Percentiles rank a stretch among this genome's conserved stretches.
phyloP scores from a whole-genome alignment of 2,113 vertebrate genomes.

The Cyprinodon variegatus region DNA sequence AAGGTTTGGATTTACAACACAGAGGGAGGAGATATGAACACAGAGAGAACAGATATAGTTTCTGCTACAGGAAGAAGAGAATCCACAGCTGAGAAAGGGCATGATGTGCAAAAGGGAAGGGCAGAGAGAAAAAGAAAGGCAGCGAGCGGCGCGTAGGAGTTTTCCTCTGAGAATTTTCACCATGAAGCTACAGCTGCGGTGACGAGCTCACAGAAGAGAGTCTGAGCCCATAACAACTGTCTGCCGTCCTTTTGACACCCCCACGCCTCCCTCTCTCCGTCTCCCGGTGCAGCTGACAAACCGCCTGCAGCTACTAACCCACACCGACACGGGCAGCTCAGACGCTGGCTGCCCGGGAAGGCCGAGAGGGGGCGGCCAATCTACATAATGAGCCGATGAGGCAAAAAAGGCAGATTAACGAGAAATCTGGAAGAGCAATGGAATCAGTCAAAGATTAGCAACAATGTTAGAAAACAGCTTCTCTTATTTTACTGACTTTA shows the following conservation, averaged over 20 bases:
- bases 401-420: constrained; percentile 1
- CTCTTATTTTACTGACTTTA: constrained; percentile 3
- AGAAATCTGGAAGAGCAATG: background rate
- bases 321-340: constrained; percentile 60
- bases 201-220: constrained; percentile 38
- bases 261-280: constrained; percentile 52
- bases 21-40: background rate
- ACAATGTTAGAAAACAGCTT: background rate
- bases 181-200: constrained; percentile 8
- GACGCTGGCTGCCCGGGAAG: constrained; percentile 51
- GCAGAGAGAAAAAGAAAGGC: constrained; percentile 49
- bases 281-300: constrained; percentile 56
- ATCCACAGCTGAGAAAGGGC: constrained; percentile 23
- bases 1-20: background rate
- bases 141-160: constrained; percentile 48
- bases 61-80: constrained; percentile 9
- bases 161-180: constrained; percentile 17
- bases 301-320: constrained; percentile 67
- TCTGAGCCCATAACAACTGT: constrained; percentile 57
- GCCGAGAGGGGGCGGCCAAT: constrained; percentile 49
- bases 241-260: constrained; percentile 63
- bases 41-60: background rate
- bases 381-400: constrained; percentile 51
- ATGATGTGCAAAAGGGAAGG: constrained; percentile 28
- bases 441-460: constrained; percentile 4